Base-by-base conservation (phyloP, 2,888 invertebrate genomes). In the Cataglyphis altisquamis region DNA sequence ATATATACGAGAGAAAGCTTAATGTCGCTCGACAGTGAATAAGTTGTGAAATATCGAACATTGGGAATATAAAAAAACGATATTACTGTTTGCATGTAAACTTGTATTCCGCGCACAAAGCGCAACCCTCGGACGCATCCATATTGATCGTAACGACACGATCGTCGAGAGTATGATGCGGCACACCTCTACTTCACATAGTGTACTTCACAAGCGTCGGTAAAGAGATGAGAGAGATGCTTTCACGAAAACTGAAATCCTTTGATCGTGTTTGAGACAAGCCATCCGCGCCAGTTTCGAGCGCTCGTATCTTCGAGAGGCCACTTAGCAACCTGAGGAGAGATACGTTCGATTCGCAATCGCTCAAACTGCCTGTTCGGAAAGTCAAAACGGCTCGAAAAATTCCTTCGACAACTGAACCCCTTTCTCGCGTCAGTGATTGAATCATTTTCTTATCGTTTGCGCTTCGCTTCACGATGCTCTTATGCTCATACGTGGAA, bases 231-330 rank as follows among this genome's bases (percentile, higher is more conserved):
- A 78, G 83, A 75, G 75, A 64, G 81, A 70, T 41, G 29, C 21
- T 45, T 48, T 48, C 18, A 48, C 10, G 62, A 77, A 70, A 57
- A 48, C 36, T 55, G n/a, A 81, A 64, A 87, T 84, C 85, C 88
- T 89, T 88, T 84, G 88, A 89, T 82, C 84, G 74, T 48, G 55
- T 70, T 84, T 82, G 62, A 68, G 64, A 77, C 68, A 82, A 86
- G 66, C 67, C 86, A 84, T 83, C 83, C 88, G 84, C 67, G 78
- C 25, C 25, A 82, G 86, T 86, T 88, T 83, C 87, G 68, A 88
- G 85, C 62, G 75, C 66, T 83, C 84, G 66, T 78, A n/a, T 78
- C 36, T 82, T 86, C 52, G 78, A 86, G 89, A 21, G 45, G 25
- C 39, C 64, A 63, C 88, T 89, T 70, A 75, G 52, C 80, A 21